These are phyloP conservation scores for Pterobdella sp. DNA, from an alignment of 2,888 invertebrate genomes.

Conservation along the genomic window DNA sequence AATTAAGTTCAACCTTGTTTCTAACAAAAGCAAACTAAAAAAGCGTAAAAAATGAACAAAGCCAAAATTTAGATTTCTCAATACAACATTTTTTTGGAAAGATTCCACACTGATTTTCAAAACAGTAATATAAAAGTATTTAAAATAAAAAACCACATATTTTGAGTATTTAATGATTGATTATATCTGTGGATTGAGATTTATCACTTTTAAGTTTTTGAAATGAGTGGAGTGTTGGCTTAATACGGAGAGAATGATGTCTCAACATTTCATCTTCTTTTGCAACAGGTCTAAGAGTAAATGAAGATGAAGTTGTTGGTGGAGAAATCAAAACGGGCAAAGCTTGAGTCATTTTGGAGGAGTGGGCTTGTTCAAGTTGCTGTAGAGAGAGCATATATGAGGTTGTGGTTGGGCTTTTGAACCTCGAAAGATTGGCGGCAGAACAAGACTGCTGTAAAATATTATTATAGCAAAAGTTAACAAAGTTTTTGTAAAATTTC, in stretches of 20 bases:
- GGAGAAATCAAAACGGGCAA: background rate
- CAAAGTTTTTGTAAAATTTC: too few relatives aligned
- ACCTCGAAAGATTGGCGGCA: background rate
- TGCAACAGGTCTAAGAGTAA: background rate
- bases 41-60: too few relatives aligned
- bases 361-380: background rate
- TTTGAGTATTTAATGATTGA: conserved; percentile 17
- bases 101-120: too few relatives aligned
- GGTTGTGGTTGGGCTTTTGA: background rate
- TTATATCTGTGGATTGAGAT: conserved; percentile 23
- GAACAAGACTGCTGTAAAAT: background rate
- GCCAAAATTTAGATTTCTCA: too few relatives aligned
- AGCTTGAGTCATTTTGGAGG: background rate
- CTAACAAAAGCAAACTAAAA: too few relatives aligned
- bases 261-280: conserved; percentile 23
- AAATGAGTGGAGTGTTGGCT: background rate
- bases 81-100: too few relatives aligned
- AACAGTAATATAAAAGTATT: too few relatives aligned
- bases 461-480: too few relatives aligned
- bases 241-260: conserved; percentile 18
- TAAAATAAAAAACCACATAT: too few relatives aligned
- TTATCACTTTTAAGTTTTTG: conserved; percentile 20
- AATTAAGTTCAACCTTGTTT: too few relatives aligned
- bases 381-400: background rate
- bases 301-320: conserved; percentile 6